phyloP scores from a whole-genome alignment of 2,888 invertebrate genomes.

The Eupithecia centaureata region DNA sequence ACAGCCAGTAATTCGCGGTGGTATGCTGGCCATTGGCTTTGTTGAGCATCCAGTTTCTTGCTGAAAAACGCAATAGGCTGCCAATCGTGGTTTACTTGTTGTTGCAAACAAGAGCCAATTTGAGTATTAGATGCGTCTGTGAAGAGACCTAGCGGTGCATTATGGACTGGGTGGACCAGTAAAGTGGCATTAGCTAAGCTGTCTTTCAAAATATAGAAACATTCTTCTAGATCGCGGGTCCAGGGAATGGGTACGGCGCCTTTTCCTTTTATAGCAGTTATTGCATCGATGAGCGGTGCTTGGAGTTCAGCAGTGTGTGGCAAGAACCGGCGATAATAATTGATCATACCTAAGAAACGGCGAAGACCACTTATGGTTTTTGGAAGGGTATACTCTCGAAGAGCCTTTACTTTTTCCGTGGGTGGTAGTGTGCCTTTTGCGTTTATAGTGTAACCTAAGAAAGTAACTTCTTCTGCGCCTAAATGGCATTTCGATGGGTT shows the following conservation, averaged over 20 bases:
- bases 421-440: constrained; percentile 28
- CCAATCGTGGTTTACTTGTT: not conserved
- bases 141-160: not conserved
- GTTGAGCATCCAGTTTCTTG: no score
- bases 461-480: constrained; percentile 23
- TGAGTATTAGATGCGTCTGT: not conserved
- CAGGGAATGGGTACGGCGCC: not conserved
- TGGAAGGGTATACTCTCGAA: constrained; percentile 27
- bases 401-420: constrained; percentile 32
- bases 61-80: no score
- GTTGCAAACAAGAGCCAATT: not conserved
- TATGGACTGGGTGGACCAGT: not conserved
- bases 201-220: not conserved
- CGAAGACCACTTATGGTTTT: constrained; percentile 28
- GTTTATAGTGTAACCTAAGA: constrained; percentile 35
- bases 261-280: not conserved
- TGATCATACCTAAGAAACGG: constrained; percentile 53
- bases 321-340: constrained; percentile 55
- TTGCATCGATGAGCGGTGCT: not conserved
- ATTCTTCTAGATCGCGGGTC: not conserved
- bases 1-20: no score
- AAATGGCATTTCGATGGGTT: constrained; percentile 32
- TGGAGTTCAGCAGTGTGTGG: constrained; percentile 38
- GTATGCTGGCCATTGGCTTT: no score
- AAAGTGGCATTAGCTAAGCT: not conserved